Base-by-base conservation (phyloP, 2,888 invertebrate species). In the Encarsia formosa region DNA sequence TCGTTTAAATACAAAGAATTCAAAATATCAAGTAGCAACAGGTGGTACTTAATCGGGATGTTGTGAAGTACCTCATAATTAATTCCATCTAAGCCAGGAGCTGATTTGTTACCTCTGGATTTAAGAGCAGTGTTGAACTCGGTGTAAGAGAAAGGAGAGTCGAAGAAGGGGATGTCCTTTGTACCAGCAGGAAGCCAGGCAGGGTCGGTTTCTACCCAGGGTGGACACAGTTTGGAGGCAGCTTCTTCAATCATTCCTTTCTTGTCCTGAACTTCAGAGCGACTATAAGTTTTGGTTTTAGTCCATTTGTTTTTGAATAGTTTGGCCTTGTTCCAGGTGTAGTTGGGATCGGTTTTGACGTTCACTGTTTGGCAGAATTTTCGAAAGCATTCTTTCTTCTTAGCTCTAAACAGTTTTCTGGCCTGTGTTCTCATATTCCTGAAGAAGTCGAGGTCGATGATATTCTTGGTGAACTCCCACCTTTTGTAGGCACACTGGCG, bases 1-100 rank as follows among this genome's bases (percentile, higher is more conserved):
- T 44, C 31, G 1, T 20, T 23, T 4, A 20, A 19, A 26, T 49
- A 55, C 32, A 55, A 49, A 29, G 55, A 52, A 24, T 58, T 58
- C 8, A 55, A 54, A 19, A 58, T 57, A 35, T 60, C 58, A 9
- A n/a, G n/a, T n/a, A n/a, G n/a, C n/a, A n/a, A n/a, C n/a, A n/a
- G n/a, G n/a, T n/a, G n/a, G n/a, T n/a, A n/a, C n/a, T n/a, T n/a
- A n/a, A n/a, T n/a, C n/a, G n/a, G n/a, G n/a, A n/a, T n/a, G n/a
- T n/a, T n/a, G n/a, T n/a, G n/a, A n/a, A n/a, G n/a, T n/a, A n/a
- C n/a, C n/a, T n/a, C n/a, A n/a, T n/a, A n/a, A n/a, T n/a, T n/a
- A n/a, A n/a, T n/a, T n/a, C n/a, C n/a, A n/a, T n/a, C n/a, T n/a
- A n/a, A n/a, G n/a, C n/a, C n/a, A n/a, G n/a, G n/a, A n/a, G n/a